Evolutionary conservation across 2,797 vertebrate species (phyloP), one percentile per base, ranked within the genome.

Genomic region (Mionectes olivaceus): DNA sequence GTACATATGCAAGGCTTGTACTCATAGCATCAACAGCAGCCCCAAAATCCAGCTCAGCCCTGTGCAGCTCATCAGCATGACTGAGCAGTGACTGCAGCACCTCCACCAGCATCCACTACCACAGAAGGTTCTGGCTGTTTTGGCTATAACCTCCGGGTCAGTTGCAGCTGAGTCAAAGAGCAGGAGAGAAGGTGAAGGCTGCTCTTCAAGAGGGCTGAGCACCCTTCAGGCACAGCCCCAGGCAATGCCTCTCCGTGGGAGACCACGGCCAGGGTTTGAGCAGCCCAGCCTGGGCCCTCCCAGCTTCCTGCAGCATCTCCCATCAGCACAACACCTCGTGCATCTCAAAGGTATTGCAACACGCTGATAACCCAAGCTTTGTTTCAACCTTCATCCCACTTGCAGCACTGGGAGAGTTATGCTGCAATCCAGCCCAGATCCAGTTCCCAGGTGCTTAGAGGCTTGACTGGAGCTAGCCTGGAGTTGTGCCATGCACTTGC

Each of bases 1-100:
- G 1, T 7, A n/a, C 3, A 2, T 14, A 11, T 0, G 0, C n/a
- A 73, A 55, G 78, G 11, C 14, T 18, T 53, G 11, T 28, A 32
- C 25, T 33, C 2, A 0, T 10, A 74, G 46, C 14, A n/a, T 9
- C 44, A 47, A 17, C 19, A 57, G 13, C 37, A 50, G 67, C 35
- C 67, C 70, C 0, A 0, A 85, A 49, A 68, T 8, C 13, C 49
- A 67, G 25, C 47, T 70, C 18, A 35, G n/a, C 9, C 10, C 52
- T 13, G 4, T 3, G 44, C 15, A 55, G 24, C 19, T 63, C 11
- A 3, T 17, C 21, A 60, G 33, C 15, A 14, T 1, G 19, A 43
- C 18, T 28, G 8, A 56, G 43, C 3, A 3, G 57, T 1, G 16
- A 57, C n/a, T 10, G 33, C 52, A 73, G 23, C 32, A 67, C 22